phyloP scores from a whole-genome alignment of 2,797 vertebrate genomes.

The Cephalopachus bancanus region DNA sequence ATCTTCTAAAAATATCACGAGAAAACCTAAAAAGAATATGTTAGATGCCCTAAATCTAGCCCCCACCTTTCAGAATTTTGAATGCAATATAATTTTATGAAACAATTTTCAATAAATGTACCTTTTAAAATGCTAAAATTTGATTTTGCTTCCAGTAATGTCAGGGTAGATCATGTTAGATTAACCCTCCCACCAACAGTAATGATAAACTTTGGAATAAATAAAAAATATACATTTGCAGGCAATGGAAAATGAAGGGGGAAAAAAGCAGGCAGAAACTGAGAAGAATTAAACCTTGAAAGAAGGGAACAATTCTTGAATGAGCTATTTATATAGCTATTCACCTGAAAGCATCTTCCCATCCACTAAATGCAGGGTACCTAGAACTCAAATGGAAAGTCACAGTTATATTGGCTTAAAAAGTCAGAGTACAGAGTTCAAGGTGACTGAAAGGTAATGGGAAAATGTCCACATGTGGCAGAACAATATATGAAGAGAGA shows the following conservation, averaged over 20 bases:
- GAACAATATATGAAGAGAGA: not conserved
- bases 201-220: constrained; percentile 41
- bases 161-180: not conserved
- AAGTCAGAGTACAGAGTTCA: not conserved
- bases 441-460: not conserved
- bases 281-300: constrained; percentile 7
- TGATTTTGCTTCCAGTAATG: constrained; percentile 18
- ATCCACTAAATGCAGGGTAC: rapidly evolving
- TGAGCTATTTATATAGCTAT: not conserved
- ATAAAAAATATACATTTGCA: constrained; percentile 19
- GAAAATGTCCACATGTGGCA: not conserved
- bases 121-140: constrained; percentile 53
- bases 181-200: constrained; percentile 18
- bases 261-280: not conserved
- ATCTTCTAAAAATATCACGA: constrained; percentile 45
- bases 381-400: not conserved
- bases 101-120: constrained; percentile 32
- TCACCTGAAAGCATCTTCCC: not conserved
- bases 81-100: constrained; percentile 34
- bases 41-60: not conserved
- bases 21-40: constrained; percentile 50
- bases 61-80: not conserved
- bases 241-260: not conserved
- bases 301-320: not conserved
- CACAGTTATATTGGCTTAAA: not conserved